A percentile compares a stretch with the other conserved stretches of the same genome.
Conservation (phyloP, 2,797 vertebrate species). For the Vireo griseus region DNA sequence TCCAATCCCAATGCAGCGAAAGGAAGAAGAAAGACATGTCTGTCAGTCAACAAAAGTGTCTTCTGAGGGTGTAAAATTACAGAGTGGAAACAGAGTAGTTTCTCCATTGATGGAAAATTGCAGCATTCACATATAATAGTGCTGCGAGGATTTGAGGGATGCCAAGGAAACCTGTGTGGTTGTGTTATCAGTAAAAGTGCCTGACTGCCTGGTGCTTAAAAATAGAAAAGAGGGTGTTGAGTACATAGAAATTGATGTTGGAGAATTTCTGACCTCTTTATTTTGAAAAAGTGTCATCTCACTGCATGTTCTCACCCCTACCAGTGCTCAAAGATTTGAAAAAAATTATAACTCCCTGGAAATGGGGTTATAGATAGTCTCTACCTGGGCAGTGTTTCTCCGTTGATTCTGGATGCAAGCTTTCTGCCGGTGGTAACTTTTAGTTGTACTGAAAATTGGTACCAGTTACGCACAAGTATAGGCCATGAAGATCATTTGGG, state of each 20-base stretch:
- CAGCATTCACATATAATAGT: neutral
- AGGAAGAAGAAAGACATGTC: neutral
- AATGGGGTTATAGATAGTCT: neutral
- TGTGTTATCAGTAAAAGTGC: neutral
- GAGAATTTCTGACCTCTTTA: conserved; percentile 36
- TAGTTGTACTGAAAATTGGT: neutral
- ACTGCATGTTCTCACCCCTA: neutral
- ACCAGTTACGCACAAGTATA: neutral
- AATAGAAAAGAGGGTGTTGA: conserved; percentile 48
- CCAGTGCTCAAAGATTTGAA: neutral
- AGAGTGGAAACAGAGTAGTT: neutral
- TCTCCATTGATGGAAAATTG: conserved; percentile 28
- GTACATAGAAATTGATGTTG: conserved; percentile 45
- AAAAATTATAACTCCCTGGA: neutral
- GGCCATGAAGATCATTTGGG: neutral
- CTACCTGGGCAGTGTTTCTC: neutral
- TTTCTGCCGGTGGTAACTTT: neutral
- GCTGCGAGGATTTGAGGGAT: neutral
- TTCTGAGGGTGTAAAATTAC: neutral
- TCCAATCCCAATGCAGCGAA: conserved; percentile 6
- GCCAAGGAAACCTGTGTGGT: conserved; percentile 37
- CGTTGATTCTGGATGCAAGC: neutral
- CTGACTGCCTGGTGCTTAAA: neutral
- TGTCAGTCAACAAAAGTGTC: neutral
- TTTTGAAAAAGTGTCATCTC: conserved; percentile 1